phyloP scores from a whole-genome alignment of 1,140 invertebrate genomes.

The Capitella teleta region DNA sequence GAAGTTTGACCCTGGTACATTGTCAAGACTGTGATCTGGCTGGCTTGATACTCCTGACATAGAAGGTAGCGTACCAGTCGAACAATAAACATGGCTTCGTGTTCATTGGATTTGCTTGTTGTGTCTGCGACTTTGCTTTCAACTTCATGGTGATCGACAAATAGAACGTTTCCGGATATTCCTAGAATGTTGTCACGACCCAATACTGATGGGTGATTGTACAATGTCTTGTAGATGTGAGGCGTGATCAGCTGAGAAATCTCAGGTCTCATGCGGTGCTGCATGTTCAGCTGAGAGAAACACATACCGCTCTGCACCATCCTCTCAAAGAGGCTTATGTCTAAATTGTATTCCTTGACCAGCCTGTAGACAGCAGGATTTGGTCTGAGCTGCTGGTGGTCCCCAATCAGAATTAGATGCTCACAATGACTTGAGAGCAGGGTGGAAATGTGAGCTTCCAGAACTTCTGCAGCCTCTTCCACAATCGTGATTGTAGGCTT shows the following conservation, averaged over 20 bases:
- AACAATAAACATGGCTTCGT: conserved; percentile 24
- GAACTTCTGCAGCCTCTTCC: conserved; percentile 39
- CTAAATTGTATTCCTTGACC: conserved; percentile 22
- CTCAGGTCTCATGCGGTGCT: conserved; percentile 44
- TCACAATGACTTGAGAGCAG: conserved; percentile 54
- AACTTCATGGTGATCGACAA: conserved; percentile 21
- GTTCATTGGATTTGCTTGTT: conserved; percentile 23
- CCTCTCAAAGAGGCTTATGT: conserved; percentile 31
- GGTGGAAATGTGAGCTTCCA: conserved; percentile 35
- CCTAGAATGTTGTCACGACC: conserved; percentile 21
- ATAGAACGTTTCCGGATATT: conserved; percentile 23
- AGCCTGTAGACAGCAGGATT: conserved; percentile 27
- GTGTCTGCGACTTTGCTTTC: conserved; percentile 19
- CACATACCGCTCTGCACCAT: conserved; percentile 22
- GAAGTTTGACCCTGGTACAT: conserved; percentile 44
- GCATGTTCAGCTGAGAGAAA: conserved; percentile 22
- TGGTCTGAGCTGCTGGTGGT: conserved; percentile 46
- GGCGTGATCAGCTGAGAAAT: conserved; percentile 31
- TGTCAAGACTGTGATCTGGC: conserved; percentile 34
- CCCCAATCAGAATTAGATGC: conserved; percentile 72
- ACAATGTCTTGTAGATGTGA: conserved; percentile 26
- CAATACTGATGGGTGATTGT: conserved; percentile 18
- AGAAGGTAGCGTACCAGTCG: conserved; percentile 25
- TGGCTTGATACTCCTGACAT: conserved; percentile 25
- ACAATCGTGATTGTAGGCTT: conserved; percentile 31